Base-by-base conservation (phyloP, 92 coral and sea anemone species). In the Palythoa caribaeorum region DNA sequence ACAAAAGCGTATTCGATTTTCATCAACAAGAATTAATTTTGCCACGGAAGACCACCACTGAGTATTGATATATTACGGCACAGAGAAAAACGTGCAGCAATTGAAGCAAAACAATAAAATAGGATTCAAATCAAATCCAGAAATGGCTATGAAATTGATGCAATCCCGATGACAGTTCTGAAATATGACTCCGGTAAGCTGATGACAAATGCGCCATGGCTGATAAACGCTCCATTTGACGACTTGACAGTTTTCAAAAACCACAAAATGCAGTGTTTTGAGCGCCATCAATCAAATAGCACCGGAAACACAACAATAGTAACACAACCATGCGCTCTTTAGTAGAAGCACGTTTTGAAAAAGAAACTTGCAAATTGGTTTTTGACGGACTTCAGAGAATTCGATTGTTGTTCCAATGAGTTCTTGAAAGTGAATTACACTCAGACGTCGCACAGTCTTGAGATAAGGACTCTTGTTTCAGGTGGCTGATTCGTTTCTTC, bases 201-300 rank as follows among this genome's bases (percentile, higher is more conserved):
- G 86, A 81, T 66, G 86, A 81, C 86, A 81, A 81, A 81, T 81
- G 86, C 86, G 20, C 76, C 62, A 36, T 28, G 44, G 86, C 57
- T 81, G 86, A 81, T 81, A 81, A 81, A 81, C 76, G 86, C 59
- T 81, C 63, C 55, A 68, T 81, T 81, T 81, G 86, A 68, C 59
- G 11, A 53, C 17, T 38, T 53, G 63, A 53, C 63, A 16, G 52
- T 65, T 81, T n/a, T 36, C 21, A 44, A 51, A 77, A 66, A 11
- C 86, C 76, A 66, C 76, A 66, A 81, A 81, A 68, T 19, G 76
- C 60, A 66, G 38, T 63, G 20, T 81, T 81, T 81, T 81, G 44
- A 70, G 73, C 13, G 86, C 86, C 17, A 81, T 81, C 86, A 81
- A 81, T 81, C 86, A 81, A 68, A 68, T 6, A 51, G 86, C 76